Evolutionary conservation across 2,888 invertebrate species (phyloP).

Genomic region (Disparrhopalites patrizii): DNA sequence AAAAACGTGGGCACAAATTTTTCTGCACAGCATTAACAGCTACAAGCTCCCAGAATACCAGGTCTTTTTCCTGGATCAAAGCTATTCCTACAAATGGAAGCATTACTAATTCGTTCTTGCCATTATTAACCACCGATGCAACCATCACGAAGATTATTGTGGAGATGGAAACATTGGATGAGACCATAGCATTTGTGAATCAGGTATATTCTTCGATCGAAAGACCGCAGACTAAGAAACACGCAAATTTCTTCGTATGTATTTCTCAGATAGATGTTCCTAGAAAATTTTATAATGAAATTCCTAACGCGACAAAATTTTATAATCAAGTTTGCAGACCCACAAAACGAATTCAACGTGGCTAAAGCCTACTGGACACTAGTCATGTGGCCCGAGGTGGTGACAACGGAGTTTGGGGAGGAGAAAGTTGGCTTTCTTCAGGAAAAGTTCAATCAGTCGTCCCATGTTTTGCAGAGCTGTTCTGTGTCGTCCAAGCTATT

Average conservation of each 20-base stretch:
- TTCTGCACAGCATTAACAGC: too few relatives aligned
- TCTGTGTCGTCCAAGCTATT: constrained; percentile 24
- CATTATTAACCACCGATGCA: too few relatives aligned
- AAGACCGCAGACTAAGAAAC: not conserved
- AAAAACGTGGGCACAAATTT: too few relatives aligned
- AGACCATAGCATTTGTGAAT: not conserved
- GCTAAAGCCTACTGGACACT: constrained; percentile 9
- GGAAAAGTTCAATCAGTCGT: not conserved
- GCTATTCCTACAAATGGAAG: too few relatives aligned
- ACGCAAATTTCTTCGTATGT: not conserved
- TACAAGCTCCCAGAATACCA: too few relatives aligned
- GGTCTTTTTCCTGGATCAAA: too few relatives aligned
- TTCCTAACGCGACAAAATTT: too few relatives aligned
- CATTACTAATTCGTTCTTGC: too few relatives aligned
- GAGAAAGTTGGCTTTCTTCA: not conserved
- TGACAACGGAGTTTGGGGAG: not conserved
- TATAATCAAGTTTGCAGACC: not conserved
- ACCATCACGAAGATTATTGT: not conserved
- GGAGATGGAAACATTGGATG: not conserved
- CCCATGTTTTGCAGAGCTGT: not conserved
- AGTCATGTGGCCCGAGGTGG: constrained; percentile 10
- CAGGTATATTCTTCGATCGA: not conserved
- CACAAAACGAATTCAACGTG: not conserved
- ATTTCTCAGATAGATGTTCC: not conserved
- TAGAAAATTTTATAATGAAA: too few relatives aligned